Evolutionary conservation across 2,113 vertebrate genomes (phyloP).

Genomic region (Cyphomyrus discorhynchus): DNA sequence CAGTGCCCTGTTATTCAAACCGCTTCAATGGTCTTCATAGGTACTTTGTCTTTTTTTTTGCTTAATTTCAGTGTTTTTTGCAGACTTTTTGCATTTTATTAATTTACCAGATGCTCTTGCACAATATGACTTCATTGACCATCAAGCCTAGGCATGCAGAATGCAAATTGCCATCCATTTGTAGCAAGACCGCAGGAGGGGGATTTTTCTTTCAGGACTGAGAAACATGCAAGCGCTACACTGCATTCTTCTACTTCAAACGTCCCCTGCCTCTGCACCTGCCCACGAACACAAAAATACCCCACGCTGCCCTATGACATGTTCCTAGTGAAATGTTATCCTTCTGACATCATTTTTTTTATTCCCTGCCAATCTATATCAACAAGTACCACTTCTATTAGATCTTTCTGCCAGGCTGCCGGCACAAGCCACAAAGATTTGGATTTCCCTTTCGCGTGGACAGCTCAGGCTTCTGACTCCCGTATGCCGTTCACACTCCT

Average conservation of each 20-base stretch:
- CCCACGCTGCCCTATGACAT: not conserved
- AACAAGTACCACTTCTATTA: not conserved
- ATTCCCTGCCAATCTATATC: not conserved
- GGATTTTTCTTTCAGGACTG: not conserved
- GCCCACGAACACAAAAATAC: not conserved
- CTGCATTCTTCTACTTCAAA: not conserved
- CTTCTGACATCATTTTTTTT: not conserved
- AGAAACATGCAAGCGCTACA: not conserved
- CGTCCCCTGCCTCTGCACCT: not conserved
- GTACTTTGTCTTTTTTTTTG: not conserved
- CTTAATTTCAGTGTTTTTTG: not conserved
- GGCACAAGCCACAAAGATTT: not conserved
- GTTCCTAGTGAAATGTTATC: not conserved
- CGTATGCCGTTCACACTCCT: not conserved
- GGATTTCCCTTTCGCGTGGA: not conserved
- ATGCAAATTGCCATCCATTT: not conserved
- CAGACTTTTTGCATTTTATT: not conserved
- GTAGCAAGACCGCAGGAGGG: not conserved
- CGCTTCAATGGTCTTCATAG: not conserved
- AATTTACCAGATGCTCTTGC: not conserved
- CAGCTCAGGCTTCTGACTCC: not conserved
- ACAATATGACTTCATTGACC: not conserved
- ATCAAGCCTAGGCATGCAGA: not conserved
- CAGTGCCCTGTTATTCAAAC: not conserved
- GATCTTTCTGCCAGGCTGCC: not conserved